Evolutionary conservation across 2,888 invertebrate species (phyloP), one percentile per base, ranked within the genome.

Genomic region (Eupithecia abbreviata): DNA sequence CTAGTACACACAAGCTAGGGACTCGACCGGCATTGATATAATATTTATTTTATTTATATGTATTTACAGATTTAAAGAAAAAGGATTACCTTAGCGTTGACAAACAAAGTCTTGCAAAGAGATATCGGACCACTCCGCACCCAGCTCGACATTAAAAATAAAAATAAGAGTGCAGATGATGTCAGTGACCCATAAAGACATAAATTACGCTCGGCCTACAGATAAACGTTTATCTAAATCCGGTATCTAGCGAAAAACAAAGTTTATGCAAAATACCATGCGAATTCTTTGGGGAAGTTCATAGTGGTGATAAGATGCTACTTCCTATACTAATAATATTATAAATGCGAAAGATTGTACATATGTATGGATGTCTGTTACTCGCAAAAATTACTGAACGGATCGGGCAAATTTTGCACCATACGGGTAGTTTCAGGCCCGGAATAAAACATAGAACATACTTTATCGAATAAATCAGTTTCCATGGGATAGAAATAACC

Each of bases 141-240:
- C 18, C 69, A 65, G 70, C 43, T 30, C 68, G 67, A 58, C 58
- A 49, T 42, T 58, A 30, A 30, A 58, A 58, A 58, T 74, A 45
- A 69, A 77, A 74, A 72, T 69, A 77, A 74, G 41, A 77, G 42
- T 18, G 41, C 30, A 73, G 13, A 47, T 12, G 13, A 71, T 68
- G 71, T 74, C 77, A 65, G 58, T 69, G 77, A 77, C 77, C 74
- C 66, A 69, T n/a, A 68, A 30, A 42, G 67, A 77, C 58, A 74
- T 70, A 74, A 67, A 71, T 45, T 43, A 43, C 62, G 10, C 42
- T 12, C 51, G 13, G 13, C 70, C 66, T 7, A 42, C 65, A 30
- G 65, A 65, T 13, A 45, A 45, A n/a, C 6, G 66, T 66, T 67
- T 67, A 67, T 67, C 67, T 45, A 6, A 42, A 47, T 12, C n/a